Conservation (phyloP, 1,140 invertebrate species). For the Drosophila dunni region DNA sequence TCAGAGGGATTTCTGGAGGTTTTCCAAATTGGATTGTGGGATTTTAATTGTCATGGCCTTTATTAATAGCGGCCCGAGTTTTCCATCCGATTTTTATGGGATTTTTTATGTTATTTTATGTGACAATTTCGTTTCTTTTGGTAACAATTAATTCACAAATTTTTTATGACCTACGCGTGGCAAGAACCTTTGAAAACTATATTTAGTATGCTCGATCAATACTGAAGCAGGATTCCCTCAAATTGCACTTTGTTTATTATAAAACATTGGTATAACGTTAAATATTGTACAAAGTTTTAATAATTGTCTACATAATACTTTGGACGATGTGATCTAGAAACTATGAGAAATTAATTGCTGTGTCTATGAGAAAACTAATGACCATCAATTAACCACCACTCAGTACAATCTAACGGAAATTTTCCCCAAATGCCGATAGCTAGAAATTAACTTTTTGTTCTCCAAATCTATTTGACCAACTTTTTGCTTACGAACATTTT, state of each 20-base stretch:
- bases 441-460: conserved; percentile 34
- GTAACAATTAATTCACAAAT: conserved; percentile 16
- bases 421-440: conserved; percentile 1
- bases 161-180: conserved; percentile 53
- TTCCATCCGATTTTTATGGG: conserved; percentile 48
- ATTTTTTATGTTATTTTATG: conserved; percentile 63
- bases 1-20: conserved; percentile 27
- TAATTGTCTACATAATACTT: no score
- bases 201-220: not conserved
- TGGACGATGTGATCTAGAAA: no score
- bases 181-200: not conserved
- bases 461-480: conserved; percentile 12
- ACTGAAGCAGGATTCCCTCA: no score
- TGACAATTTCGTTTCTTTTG: conserved; percentile 24
- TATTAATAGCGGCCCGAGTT: conserved; percentile 71
- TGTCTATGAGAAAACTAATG: not conserved
- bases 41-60: conserved; percentile 50
- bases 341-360: not conserved
- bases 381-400: not conserved
- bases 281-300: no score
- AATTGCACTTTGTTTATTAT: no score
- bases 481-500: conserved; percentile 41
- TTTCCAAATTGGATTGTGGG: conserved; percentile 57
- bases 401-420: not conserved
- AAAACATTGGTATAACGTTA: no score